Evolutionary conservation across 2,888 invertebrate genomes (phyloP).

Genomic region (Syritta pipiens): DNA sequence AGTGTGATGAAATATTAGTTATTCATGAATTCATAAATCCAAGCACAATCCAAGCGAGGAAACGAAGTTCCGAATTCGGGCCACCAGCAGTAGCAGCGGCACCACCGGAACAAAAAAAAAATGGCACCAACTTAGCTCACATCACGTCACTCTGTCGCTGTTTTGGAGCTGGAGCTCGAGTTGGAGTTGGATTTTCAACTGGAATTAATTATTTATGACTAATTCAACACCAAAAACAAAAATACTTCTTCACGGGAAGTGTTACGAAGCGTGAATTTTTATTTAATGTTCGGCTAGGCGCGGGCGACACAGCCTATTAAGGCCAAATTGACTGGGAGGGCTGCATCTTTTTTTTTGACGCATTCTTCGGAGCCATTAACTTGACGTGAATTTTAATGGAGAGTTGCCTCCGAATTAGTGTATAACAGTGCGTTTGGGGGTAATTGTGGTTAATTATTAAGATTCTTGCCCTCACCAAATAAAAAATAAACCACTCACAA

Average conservation of each 20-base stretch:
- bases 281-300: conserved; percentile 13
- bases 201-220: conserved; percentile 43
- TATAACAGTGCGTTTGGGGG: conserved; percentile 1
- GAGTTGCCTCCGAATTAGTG: conserved; percentile 22
- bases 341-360: conserved; percentile 8
- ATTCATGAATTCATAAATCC: conserved; percentile 40
- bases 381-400: conserved; percentile 31
- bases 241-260: conserved; percentile 19
- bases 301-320: conserved; percentile 29
- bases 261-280: conserved; percentile 47
- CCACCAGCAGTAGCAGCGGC: no score
- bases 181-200: no score
- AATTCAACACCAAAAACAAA: conserved; percentile 42
- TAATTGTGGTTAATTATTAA: conserved; percentile 24
- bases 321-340: conserved; percentile 23
- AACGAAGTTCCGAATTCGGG: conserved; percentile 3
- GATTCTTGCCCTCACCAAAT: neutral
- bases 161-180: neutral
- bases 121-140: conserved; percentile 28
- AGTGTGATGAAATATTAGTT: conserved; percentile 27
- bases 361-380: conserved; percentile 22
- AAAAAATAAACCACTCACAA: neutral
- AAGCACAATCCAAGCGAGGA: conserved; percentile 2
- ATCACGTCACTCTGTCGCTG: neutral
- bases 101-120: no score